Percentiles rank a stretch among this genome's conserved stretches.
These are phyloP conservation scores for Hermetia illucens DNA, from an alignment of 1,140 invertebrate genomes.

Conservation along the genomic window DNA sequence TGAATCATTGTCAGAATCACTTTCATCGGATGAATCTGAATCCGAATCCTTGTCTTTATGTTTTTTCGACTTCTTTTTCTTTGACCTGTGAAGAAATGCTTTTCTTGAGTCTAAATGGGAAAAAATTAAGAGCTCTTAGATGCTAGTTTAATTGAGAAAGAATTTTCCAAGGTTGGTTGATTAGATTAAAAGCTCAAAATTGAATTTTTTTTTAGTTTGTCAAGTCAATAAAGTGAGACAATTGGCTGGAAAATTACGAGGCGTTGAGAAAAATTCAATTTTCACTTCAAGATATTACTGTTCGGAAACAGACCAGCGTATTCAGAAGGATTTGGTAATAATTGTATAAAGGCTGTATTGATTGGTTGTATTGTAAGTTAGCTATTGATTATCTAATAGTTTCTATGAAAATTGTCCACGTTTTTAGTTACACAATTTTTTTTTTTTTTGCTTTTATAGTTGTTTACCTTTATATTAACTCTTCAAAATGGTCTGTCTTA, in stretches of 20 bases:
- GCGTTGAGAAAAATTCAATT: neutral
- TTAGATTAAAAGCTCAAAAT: too few species aligned
- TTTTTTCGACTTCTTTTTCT: conserved; percentile 39
- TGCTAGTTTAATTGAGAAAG: neutral
- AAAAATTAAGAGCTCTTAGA: neutral
- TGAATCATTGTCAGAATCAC: conserved; percentile 31
- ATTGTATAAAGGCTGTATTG: too few species aligned
- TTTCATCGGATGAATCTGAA: conserved; percentile 22
- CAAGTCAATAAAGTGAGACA: neutral
- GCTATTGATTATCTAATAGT: too few species aligned
- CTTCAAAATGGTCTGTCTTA: conserved; percentile 31
- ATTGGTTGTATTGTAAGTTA: too few species aligned
- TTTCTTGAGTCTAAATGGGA: neutral
- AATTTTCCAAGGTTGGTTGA: neutral
- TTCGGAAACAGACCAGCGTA: too few species aligned
- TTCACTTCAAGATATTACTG: too few species aligned
- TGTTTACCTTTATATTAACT: conserved; percentile 31
- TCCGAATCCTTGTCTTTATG: conserved; percentile 26
- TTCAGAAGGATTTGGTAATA: too few species aligned
- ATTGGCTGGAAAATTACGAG: neutral
- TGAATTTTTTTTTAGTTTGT: too few species aligned
- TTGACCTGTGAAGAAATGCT: conserved; percentile 19
- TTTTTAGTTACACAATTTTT: neutral
- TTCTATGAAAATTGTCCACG: too few species aligned
- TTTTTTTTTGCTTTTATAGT: conserved; percentile 8